Evolutionary conservation across 2,113 vertebrate genomes (phyloP).

Genomic region (Cryptomyrus ogoouensis): DNA sequence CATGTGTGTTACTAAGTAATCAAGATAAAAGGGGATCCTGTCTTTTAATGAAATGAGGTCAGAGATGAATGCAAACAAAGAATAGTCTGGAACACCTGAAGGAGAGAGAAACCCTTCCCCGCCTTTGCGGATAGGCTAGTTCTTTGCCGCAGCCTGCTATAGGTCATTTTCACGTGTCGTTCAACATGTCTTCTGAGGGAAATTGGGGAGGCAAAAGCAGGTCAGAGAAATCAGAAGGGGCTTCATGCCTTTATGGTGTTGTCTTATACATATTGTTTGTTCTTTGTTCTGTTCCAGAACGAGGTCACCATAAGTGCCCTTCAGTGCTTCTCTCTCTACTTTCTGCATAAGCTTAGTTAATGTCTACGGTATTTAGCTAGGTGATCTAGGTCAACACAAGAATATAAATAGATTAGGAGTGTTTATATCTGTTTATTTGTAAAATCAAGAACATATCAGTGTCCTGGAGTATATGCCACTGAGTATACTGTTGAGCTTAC

Average conservation of each 20-base stretch:
- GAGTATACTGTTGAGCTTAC: neutral
- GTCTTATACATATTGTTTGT: neutral
- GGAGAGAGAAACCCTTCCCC: neutral
- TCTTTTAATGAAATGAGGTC: constrained; percentile 17
- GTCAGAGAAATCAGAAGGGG: neutral
- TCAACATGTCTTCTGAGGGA: neutral
- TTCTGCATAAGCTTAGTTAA: neutral
- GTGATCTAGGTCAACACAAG: constrained; percentile 1
- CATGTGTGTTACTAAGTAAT: neutral
- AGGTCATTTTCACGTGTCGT: neutral
- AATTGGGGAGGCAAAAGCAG: neutral
- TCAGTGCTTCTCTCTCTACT: neutral
- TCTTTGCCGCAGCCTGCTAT: neutral
- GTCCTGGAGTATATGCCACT: neutral
- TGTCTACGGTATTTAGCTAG: neutral
- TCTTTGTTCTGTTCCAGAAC: neutral
- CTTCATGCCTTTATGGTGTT: neutral
- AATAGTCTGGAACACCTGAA: constrained; percentile 2
- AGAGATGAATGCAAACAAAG: neutral
- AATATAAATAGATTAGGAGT: neutral
- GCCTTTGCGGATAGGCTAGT: neutral
- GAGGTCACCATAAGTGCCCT: neutral
- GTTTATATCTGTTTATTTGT: neutral
- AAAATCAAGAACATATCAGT: neutral
- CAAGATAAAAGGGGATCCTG: neutral